phyloP scores from a whole-genome alignment of 2,113 vertebrate species.

The Orthonyx spaldingii region DNA sequence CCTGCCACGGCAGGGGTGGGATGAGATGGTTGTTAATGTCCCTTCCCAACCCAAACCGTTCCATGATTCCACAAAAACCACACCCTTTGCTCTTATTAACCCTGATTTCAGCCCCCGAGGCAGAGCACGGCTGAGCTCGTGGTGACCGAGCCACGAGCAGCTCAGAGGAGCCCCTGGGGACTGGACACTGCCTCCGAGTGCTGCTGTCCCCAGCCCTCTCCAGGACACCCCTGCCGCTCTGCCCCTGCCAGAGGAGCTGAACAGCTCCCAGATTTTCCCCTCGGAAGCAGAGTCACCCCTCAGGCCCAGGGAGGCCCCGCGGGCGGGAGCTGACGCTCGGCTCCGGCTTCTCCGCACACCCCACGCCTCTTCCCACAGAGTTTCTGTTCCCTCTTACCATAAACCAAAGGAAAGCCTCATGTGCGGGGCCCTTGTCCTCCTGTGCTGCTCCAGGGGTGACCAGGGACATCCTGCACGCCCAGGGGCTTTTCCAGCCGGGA shows the following conservation, averaged over 20 bases:
- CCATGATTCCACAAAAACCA: background rate
- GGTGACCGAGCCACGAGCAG: rapidly evolving
- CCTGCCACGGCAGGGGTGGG: background rate
- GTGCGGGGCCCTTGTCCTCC: background rate
- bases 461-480: background rate
- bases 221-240: rapidly evolving
- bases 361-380: background rate
- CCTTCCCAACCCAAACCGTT: background rate
- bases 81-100: rapidly evolving
- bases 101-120: too few species aligned
- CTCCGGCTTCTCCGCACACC: background rate
- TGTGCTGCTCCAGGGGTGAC: background rate
- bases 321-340: background rate
- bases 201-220: background rate
- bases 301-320: background rate
- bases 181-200: rapidly evolving
- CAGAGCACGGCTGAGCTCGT: rapidly evolving
- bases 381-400: conserved; percentile 56
- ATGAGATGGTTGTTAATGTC: rapidly evolving
- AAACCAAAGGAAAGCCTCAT: background rate
- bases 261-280: background rate
- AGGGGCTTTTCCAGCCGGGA: background rate
- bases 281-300: rapidly evolving
- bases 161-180: too few species aligned
- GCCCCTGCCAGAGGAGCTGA: background rate